Percentiles rank a stretch among this genome's conserved stretches.
Evolutionary conservation across 1,140 invertebrate species (phyloP).

Genomic region (Thalassaphorura encarpata): DNA sequence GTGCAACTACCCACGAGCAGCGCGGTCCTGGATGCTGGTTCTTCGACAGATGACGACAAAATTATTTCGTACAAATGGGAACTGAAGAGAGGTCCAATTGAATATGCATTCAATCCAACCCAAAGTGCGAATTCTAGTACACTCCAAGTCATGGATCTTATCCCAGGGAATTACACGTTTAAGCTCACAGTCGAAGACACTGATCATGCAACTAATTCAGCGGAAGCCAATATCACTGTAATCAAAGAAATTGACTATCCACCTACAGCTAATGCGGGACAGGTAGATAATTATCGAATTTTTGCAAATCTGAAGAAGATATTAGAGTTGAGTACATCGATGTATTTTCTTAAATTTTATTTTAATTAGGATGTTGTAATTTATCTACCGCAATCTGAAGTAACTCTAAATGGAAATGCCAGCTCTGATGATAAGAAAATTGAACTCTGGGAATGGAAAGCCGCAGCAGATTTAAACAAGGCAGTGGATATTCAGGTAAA

Average conservation of each 20-base stretch:
- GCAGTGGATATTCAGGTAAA: conserved; percentile 78
- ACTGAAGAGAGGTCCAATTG: conserved; percentile 70
- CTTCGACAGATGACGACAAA: conserved; percentile 65
- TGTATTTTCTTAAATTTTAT: background rate
- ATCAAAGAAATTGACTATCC: conserved; percentile 88
- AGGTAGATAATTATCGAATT: too few species aligned
- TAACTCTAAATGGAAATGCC: conserved; percentile 77
- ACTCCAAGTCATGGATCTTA: conserved; percentile 67
- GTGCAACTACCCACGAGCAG: conserved; percentile 80
- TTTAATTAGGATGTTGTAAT: conserved; percentile 60
- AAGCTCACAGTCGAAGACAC: conserved; percentile 89
- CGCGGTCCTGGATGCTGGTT: conserved; percentile 70
- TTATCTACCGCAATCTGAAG: conserved; percentile 77
- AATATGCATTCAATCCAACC: conserved; percentile 51
- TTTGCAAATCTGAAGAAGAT: background rate
- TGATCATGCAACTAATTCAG: conserved; percentile 73
- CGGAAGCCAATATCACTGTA: conserved; percentile 78
- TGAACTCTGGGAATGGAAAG: conserved; percentile 88
- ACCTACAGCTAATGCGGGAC: conserved; percentile 85
- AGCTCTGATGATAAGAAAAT: conserved; percentile 90
- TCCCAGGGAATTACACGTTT: conserved; percentile 84
- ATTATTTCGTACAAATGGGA: conserved; percentile 87
- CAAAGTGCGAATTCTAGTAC: conserved; percentile 68
- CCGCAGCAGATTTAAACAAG: conserved; percentile 69
- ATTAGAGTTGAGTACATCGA: background rate